Evolutionary conservation across 1,140 invertebrate genomes (phyloP).

Genomic region (Dermatophagoides farinae): DNA sequence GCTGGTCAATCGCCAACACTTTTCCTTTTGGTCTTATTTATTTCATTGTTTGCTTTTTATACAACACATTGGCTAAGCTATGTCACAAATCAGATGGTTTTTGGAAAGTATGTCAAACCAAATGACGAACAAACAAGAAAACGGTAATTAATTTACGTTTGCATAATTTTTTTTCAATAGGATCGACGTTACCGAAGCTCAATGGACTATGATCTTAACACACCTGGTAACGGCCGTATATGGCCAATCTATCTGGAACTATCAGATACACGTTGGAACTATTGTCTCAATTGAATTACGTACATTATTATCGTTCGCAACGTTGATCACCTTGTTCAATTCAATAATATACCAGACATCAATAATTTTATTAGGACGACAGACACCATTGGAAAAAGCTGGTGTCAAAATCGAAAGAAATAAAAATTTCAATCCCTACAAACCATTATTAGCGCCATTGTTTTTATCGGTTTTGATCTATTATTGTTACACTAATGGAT

Average conservation of each 20-base stretch:
- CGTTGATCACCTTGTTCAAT: not conserved
- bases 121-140: not conserved
- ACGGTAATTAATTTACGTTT: not conserved
- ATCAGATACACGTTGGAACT: not conserved
- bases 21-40: conserved; percentile 85
- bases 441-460: conserved; percentile 14
- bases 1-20: conserved; percentile 70
- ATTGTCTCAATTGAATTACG: not conserved
- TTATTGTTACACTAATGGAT: conserved; percentile 9
- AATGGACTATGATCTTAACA: conserved; percentile 73
- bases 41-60: conserved; percentile 84
- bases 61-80: conserved; percentile 98
- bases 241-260: conserved; percentile 62
- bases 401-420: conserved; percentile 2
- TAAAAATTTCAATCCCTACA: not conserved
- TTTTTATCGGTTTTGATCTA: conserved; percentile 6
- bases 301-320: conserved; percentile 1
- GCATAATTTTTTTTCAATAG: not conserved
- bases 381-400: conserved; percentile 12
- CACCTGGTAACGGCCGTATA: conserved; percentile 67
- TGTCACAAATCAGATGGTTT: conserved; percentile 70
- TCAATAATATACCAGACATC: not conserved
- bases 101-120: conserved; percentile 40
- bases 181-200: conserved; percentile 93
- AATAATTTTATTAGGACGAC: conserved; percentile 3